A percentile compares a stretch with the other conserved stretches of the same genome.
These are phyloP conservation scores for Myotis planiceps DNA, from an alignment of 2,797 vertebrate genomes.

Conservation along the genomic window DNA sequence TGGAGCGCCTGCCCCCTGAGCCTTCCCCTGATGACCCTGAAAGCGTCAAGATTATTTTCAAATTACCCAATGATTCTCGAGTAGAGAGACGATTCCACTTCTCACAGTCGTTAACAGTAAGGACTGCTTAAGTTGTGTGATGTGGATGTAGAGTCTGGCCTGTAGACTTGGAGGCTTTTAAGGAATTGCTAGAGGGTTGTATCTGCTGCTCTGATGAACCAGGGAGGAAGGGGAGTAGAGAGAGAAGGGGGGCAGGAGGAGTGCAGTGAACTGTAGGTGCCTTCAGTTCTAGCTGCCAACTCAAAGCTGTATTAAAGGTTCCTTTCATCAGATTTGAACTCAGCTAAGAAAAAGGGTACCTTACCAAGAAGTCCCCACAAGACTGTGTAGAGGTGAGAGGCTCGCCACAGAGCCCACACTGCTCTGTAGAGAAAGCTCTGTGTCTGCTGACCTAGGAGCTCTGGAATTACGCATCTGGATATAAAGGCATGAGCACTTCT, in stretches of 20 bases:
- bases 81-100: constrained; percentile 98
- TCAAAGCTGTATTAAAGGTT: not conserved
- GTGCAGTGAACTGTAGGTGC: not conserved
- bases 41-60: constrained; percentile 98
- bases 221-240: not conserved
- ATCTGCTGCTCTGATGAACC: not conserved
- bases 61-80: constrained; percentile 97
- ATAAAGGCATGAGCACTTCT: not conserved
- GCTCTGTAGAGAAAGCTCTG: not conserved
- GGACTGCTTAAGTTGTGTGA: constrained; percentile 53
- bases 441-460: not conserved
- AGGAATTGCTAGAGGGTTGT: not conserved
- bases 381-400: not conserved
- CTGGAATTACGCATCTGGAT: not conserved
- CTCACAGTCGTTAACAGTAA: constrained; percentile 96
- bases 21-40: constrained; percentile 95
- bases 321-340: constrained; percentile 20
- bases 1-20: constrained; percentile 96
- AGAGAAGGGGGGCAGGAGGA: not conserved
- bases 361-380: not conserved
- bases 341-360: not conserved
- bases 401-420: not conserved
- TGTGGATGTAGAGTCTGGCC: not conserved
- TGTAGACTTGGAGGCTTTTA: constrained; percentile 1
- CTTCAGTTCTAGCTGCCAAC: not conserved